Percentiles rank a stretch among this genome's conserved stretches.
phyloP scores from a whole-genome alignment of 2,113 vertebrate genomes.

The Sorex araneus region DNA sequence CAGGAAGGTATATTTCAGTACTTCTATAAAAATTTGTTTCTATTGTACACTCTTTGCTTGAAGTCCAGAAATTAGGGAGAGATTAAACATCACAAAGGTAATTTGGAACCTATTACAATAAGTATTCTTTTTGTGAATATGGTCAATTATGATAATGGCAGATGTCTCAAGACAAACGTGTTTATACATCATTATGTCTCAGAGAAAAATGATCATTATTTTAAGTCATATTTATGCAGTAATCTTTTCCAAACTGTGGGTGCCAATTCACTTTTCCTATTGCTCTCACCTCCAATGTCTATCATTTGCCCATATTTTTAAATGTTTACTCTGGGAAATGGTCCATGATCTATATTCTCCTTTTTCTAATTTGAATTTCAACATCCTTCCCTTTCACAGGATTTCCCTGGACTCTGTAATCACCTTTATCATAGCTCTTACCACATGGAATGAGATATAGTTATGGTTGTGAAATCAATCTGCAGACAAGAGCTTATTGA shows the following conservation, averaged over 20 bases:
- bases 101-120: not conserved
- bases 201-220: not conserved
- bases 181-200: not conserved
- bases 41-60: not conserved
- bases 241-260: not conserved
- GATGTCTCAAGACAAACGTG: not conserved
- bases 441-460: constrained; percentile 32
- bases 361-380: not conserved
- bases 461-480: constrained; percentile 41
- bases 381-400: not conserved
- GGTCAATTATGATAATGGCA: not conserved
- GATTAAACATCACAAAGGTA: not conserved
- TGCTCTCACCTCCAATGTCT: not conserved
- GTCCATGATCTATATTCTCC: not conserved
- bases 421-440: constrained; percentile 13
- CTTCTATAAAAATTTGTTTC: not conserved
- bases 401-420: not conserved
- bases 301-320: not conserved
- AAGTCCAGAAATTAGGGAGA: constrained; percentile 13
- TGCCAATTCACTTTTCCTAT: not conserved
- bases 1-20: not conserved
- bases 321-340: constrained; percentile 1
- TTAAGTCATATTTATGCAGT: not conserved
- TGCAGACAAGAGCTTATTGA: constrained; percentile 67
- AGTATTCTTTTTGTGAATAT: not conserved